Percentiles rank a stretch among this genome's conserved stretches.
Conservation (phyloP, 37 sponge, comb jelly and placozoan species). For the Aplysina aerophoba region DNA sequence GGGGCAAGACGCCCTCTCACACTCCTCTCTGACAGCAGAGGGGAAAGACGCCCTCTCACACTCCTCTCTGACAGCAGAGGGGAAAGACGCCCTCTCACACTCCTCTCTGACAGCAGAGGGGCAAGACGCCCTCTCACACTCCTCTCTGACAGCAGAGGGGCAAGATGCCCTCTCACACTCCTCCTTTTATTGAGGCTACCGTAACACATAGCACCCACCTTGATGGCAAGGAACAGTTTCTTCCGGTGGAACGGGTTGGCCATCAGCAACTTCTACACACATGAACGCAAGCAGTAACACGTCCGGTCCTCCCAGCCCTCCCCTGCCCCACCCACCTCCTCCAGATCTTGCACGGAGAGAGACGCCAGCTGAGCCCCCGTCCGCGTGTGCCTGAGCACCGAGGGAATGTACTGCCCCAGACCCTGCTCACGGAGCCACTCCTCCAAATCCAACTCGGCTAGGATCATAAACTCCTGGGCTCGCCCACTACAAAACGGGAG, state of each 20-base stretch:
- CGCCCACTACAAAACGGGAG: not conserved
- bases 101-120: too few relatives aligned
- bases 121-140: too few relatives aligned
- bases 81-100: too few relatives aligned
- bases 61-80: too few relatives aligned
- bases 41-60: too few relatives aligned
- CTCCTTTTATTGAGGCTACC: too few relatives aligned
- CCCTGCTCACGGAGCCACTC: conserved; percentile 77
- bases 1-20: too few relatives aligned
- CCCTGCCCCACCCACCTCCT: conserved; percentile 3
- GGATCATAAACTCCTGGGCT: conserved; percentile 34
- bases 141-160: too few relatives aligned
- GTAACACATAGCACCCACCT: too few relatives aligned
- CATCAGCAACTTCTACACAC: conserved; percentile 31
- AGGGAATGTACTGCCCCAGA: conserved; percentile 58
- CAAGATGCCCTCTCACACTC: too few relatives aligned
- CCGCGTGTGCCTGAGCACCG: conserved; percentile 29
- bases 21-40: too few relatives aligned
- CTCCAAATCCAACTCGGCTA: conserved; percentile 9
- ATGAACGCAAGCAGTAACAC: not conserved
- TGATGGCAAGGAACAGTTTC: conserved; percentile 68
- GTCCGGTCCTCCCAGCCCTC: not conserved
- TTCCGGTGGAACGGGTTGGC: conserved; percentile 64
- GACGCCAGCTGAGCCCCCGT: conserved; percentile 26
- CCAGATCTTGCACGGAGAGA: conserved; percentile 11